Evolutionary conservation across 2,888 invertebrate species (phyloP), one percentile per base, ranked within the genome.

Genomic region (Iphiclides podalirius): DNA sequence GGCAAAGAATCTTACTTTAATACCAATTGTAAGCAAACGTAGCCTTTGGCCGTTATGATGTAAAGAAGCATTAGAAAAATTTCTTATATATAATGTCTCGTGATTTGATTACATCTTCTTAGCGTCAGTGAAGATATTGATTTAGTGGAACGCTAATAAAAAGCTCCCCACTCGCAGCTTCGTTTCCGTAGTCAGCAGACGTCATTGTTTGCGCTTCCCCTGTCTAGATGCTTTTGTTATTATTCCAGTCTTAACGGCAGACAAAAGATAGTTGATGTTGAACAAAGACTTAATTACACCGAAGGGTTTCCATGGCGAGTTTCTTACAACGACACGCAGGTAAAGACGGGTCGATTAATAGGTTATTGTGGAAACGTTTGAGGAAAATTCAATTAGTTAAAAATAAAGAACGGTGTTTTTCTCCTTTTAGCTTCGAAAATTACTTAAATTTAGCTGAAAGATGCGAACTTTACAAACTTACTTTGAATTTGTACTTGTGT

Each of bases 201-300:
- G 61, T 81, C 79, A 83, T 86, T 87, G 86, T 87, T 81, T 80
- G 72, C 59, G 55, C 64, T 56, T 72, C 75, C 73, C 79, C 72
- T 67, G 71, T 70, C 74, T 74, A 59, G 59, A 58, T 58, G 63
- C 81, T 72, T 79, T 83, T 82, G 83, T 85, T 83, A 74, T 74
- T 67, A 67, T 73, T 72, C 72, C 70, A 61, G 63, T 69, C 74
- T 77, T 76, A 66, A 61, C 63, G 67, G 60, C 71, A 74, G 75
- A 86, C 86, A 85, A 86, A 76, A 75, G 82, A 69, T 70, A 66
- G 69, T 67, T 67, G 64, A 67, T 63, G 70, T 61, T 59, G 70
- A 72, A 86, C 83, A 86, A 87, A 78, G 76, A 76, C 73, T 70
- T 81, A 82, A 85, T 86, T 85, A 84, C 71, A 74, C 62, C 64